These are phyloP conservation scores for Brachymystax lenok DNA, from an alignment of 2,797 vertebrate genomes.

Conservation along the genomic window DNA sequence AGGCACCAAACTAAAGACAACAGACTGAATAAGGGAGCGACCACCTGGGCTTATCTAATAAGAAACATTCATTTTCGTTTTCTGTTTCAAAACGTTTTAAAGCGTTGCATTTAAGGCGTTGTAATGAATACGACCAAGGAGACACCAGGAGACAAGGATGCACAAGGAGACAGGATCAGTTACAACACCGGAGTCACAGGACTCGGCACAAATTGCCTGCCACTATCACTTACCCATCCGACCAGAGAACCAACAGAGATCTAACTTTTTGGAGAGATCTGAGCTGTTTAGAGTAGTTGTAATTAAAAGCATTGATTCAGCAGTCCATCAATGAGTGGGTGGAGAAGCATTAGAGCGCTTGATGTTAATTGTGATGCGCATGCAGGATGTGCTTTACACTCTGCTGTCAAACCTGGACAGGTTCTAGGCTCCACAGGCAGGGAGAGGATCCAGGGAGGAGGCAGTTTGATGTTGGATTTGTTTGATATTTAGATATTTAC, in stretches of 20 bases:
- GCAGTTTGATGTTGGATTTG: not conserved
- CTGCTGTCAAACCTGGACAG: conserved; percentile 36
- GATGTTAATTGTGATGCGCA: conserved; percentile 64
- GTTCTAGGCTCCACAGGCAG: not conserved
- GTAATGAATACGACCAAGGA: not conserved
- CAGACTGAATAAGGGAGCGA: not conserved
- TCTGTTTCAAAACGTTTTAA: too few species aligned
- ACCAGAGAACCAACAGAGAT: conserved; percentile 35
- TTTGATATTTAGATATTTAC: conserved; percentile 14
- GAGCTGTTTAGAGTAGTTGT: conserved; percentile 57
- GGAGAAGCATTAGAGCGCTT: conserved; percentile 54
- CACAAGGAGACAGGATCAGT: not conserved
- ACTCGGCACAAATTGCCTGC: conserved; percentile 41
- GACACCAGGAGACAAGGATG: too few species aligned
- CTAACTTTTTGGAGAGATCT: conserved; percentile 59
- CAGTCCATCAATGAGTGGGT: conserved; percentile 60
- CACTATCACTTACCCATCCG: conserved; percentile 26
- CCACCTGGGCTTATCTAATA: not conserved
- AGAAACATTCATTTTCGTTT: too few species aligned
- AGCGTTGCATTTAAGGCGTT: too few species aligned
- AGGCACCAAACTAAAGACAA: not conserved
- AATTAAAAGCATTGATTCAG: conserved; percentile 70
- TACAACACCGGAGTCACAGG: conserved; percentile 12
- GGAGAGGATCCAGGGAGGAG: conserved; percentile 1
- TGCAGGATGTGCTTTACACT: conserved; percentile 43